Base-by-base conservation (phyloP, 2,888 invertebrate species). In the Microctonus hyperodae region DNA sequence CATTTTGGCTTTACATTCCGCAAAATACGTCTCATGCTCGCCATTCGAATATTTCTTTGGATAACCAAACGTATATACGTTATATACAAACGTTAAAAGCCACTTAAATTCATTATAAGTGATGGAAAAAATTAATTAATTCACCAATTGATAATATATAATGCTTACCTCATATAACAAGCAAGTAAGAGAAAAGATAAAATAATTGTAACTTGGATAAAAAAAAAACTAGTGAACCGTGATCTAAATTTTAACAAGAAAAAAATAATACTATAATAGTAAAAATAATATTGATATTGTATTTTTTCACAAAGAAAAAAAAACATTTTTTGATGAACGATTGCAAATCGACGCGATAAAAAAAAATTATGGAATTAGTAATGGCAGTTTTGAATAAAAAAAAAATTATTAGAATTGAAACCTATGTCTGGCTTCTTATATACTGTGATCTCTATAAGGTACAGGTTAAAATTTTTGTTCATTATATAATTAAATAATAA, bases 381-480 rank as follows among this genome's bases (percentile, higher is more conserved):
- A 11, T 28, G 48, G 16, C 44, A 44, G 16, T 44, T 44, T 16
- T 7, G 6, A 44, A n/a, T 5, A 44, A 20, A 35, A 44, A 40
- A 37, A 58, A 60, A 50, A 62, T 67, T 62, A 75, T 76, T 75
- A 78, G 74, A 76, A 78, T 76, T 72, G 78, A 77, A 77, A 80
- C 76, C 77, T 81, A 76, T 80, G 83, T 83, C 79, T 82, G 81
- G 82, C 82, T 83, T 82, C 80, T 80, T 83, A 81, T 84, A 81
- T 82, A 83, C 83, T 83, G 84, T 84, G 84, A 83, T 84, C 83
- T 84, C 82, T 80, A 76, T 82, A 81, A 79, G 78, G 76, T 81
- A 76, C 75, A 78, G 72, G 74, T 74, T 73, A 75, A 71, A 70
- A 44, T 44, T 68, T 65, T 65, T 59, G 61, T 67, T 69, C 63